Evolutionary conservation across 1,140 invertebrate species (phyloP).

Genomic region (Zaprionus kolodkinae): DNA sequence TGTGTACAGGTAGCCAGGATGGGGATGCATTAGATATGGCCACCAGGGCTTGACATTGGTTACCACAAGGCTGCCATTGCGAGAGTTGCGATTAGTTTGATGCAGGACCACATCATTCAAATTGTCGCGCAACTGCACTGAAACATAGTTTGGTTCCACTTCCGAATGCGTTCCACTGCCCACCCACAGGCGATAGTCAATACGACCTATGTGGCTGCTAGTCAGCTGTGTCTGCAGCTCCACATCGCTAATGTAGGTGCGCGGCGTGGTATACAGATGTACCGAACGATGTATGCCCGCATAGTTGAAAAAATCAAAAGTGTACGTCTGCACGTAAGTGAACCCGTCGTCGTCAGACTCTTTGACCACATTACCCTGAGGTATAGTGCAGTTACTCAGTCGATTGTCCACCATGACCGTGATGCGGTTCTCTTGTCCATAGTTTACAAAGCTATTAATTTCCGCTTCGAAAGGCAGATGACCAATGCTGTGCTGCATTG

Average conservation of each 20-base stretch:
- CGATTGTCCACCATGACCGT: conserved; percentile 98
- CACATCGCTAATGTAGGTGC: conserved; percentile 92
- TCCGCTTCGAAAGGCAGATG: conserved; percentile 97
- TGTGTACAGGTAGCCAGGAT: conserved; percentile 92
- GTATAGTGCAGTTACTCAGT: conserved; percentile 90
- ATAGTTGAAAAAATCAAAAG: conserved; percentile 99
- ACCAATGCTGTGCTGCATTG: conserved; percentile 94
- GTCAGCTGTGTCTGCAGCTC: conserved; percentile 89
- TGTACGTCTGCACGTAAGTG: conserved; percentile 90
- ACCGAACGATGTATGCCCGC: conserved; percentile 98
- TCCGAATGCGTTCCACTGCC: conserved; percentile 4
- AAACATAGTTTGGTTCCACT: conserved; percentile 22
- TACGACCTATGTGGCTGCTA: conserved; percentile 62
- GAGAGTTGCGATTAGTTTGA: conserved; percentile 42
- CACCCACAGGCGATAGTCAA: conserved; percentile 63
- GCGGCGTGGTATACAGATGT: conserved; percentile 93
- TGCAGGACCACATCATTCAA: conserved; percentile 46
- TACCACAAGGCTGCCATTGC: conserved; percentile 86
- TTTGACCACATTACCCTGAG: conserved; percentile 90
- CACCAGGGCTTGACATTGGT: conserved; percentile 94
- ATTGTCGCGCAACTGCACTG: conserved; percentile 47
- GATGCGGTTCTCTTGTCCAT: conserved; percentile 89
- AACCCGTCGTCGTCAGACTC: conserved; percentile 87
- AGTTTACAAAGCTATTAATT: conserved; percentile 88
- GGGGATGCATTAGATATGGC: conserved; percentile 93